Base-by-base conservation (phyloP, 1,140 invertebrate species). In the Zaprionus tsacasi region DNA sequence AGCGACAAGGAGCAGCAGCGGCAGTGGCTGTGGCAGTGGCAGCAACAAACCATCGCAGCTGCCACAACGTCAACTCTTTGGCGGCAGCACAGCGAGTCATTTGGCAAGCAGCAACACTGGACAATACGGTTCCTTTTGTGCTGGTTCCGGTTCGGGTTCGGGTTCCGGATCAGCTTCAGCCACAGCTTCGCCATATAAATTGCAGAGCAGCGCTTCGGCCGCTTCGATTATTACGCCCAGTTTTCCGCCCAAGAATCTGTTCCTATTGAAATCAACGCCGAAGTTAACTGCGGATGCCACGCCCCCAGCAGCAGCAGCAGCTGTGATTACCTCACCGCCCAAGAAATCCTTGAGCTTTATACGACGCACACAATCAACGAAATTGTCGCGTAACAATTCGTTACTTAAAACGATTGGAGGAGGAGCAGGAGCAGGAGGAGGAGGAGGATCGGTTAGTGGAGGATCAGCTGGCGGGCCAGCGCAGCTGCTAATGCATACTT, bases 281-380 rank as follows among this genome's bases (percentile, higher is more conserved):
- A 92, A 88, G 61, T 43, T 79, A 1, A 63, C 70, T 1, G 45
- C 56, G 3, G 60, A 76, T 45, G 74, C 38, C 58, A 55, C 73
- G 27, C 67, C 27, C 11, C 38, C 50, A 21, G 21, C 21, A 21
- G 21, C 21, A 21, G 38, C 40, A 45, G 57, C 65, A 50, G 45
- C 58, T 2, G 36, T 21, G 40, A 60, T 67, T 38, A 66, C 64
- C 21, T 92, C 91, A 36, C 92, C 92, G 13, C 91, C 94, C 6
- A 94, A 93, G 38, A 94, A 93, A 79, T 93, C 94, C 15, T 82
- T 95, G 0, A 94, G 94, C 85, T 94, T 95, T 43, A 95, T 96
- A 70, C 93, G 96, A 7, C 92, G 95, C 45, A 95, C 95, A 1
- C 95, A 96, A 78, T 96, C 95, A 75, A 96, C 95, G 1, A 96